Evolutionary conservation across 2,888 invertebrate species (phyloP).

Genomic region (Lepeophtheirus nordmannii): DNA sequence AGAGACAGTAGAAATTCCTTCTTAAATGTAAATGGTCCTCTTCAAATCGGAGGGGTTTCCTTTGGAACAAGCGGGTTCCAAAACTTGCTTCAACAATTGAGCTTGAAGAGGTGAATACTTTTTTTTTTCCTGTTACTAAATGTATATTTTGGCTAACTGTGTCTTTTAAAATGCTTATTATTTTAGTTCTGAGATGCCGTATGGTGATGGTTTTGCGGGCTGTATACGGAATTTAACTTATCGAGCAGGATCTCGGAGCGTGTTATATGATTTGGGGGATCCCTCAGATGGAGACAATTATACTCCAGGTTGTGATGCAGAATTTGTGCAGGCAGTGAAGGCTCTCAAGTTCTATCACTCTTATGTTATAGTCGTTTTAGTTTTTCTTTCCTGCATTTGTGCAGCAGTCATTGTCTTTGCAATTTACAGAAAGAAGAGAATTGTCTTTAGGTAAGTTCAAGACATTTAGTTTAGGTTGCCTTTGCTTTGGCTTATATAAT

Average conservation of each 20-base stretch:
- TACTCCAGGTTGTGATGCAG: conserved; percentile 53
- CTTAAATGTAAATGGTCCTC: conserved; percentile 65
- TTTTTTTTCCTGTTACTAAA: conserved; percentile 25
- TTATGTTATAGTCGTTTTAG: conserved; percentile 72
- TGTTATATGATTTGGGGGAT: conserved; percentile 66
- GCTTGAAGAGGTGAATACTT: conserved; percentile 24
- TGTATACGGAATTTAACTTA: conserved; percentile 82
- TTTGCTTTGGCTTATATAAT: not conserved
- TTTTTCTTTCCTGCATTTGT: conserved; percentile 65
- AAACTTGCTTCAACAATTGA: not conserved
- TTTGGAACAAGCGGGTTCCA: conserved; percentile 27
- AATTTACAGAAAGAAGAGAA: conserved; percentile 55
- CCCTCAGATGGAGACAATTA: conserved; percentile 56
- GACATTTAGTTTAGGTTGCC: not conserved
- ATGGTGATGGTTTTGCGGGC: conserved; percentile 58
- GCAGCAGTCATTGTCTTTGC: conserved; percentile 59
- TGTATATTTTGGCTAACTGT: not conserved
- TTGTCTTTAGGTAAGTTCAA: conserved; percentile 12
- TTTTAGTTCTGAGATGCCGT: conserved; percentile 49
- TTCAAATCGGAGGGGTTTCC: conserved; percentile 50
- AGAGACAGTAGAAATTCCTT: conserved; percentile 30
- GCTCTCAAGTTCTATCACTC: conserved; percentile 70
- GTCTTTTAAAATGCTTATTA: conserved; percentile 24
- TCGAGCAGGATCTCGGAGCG: conserved; percentile 34
- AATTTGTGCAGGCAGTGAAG: conserved; percentile 49